Percentiles rank a stretch among this genome's conserved stretches.
Evolutionary conservation across 2,797 vertebrate genomes (phyloP).

Genomic region (Poecilia wingei): DNA sequence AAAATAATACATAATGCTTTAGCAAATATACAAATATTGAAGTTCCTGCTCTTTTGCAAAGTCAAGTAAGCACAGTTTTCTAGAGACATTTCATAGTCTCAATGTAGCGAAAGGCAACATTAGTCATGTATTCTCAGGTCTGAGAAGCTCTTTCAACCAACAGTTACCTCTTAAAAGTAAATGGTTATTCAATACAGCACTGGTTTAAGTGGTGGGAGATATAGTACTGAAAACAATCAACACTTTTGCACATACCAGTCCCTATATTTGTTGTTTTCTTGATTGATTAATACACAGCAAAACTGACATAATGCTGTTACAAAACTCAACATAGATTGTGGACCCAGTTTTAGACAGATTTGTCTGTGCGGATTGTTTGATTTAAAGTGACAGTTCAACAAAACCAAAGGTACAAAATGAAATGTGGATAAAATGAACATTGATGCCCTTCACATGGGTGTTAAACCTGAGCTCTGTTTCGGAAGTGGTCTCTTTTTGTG

Average conservation of each 20-base stretch:
- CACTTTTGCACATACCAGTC: constrained; percentile 52
- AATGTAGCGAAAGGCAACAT: constrained; percentile 68
- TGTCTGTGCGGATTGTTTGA: constrained; percentile 40
- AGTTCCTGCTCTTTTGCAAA: constrained; percentile 33
- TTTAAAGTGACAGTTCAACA: constrained; percentile 41
- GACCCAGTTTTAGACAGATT: constrained; percentile 38
- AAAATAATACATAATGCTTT: constrained; percentile 39
- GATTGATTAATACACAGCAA: constrained; percentile 45
- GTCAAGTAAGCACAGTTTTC: constrained; percentile 55
- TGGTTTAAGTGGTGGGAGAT: constrained; percentile 37
- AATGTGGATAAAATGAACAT: constrained; percentile 69
- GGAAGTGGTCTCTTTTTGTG: constrained; percentile 76
- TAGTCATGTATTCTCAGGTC: constrained; percentile 44
- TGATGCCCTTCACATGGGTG: constrained; percentile 73
- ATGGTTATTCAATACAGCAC: constrained; percentile 22
- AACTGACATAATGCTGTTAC: constrained; percentile 18
- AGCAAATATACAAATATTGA: constrained; percentile 56
- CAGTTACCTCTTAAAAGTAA: constrained; percentile 34
- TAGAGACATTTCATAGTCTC: constrained; percentile 53
- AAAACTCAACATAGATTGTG: constrained; percentile 41
- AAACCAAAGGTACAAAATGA: constrained; percentile 49
- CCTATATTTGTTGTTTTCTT: constrained; percentile 16
- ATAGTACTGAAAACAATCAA: constrained; percentile 42
- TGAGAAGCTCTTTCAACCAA: constrained; percentile 44
- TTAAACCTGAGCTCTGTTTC: constrained; percentile 88